Evolutionary conservation across 2,113 vertebrate species (phyloP), one percentile per base, ranked within the genome.

Genomic region (Channa maculata): DNA sequence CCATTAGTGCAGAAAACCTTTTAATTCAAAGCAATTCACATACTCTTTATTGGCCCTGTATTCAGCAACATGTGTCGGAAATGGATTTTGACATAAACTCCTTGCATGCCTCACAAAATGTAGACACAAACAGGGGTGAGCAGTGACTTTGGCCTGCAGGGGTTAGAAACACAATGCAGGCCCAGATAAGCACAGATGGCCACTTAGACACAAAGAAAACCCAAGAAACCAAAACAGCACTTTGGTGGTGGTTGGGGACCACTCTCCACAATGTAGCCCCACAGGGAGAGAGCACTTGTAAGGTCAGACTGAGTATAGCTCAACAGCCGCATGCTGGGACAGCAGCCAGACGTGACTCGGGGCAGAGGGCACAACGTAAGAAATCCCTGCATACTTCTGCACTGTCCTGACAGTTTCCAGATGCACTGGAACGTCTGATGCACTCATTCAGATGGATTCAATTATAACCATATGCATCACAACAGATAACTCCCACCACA

Each of bases 141-240:
- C 44, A 43, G 69, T 14, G 52, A 45, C 62, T 44, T 68, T 66
- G 52, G 79, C 58, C 79, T 75, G 55, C 15, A 61, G 78, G 79
- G 74, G 70, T 57, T 53, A 54, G 44, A 34, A 46, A 78, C 77
- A 86, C 81, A 86, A 77, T 79, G 49, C 55, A 57, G 69, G 63
- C 74, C 79, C 24, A 24, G 24, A 77, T 86, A 89, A 88, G 82
- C 75, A 91, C 91, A 93, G 91, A 93, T 90, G 92, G 91, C 57
- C 74, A 74, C 67, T 79, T 75, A 45, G 33, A 80, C 80, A 77
- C 69, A 85, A 87, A 84, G 72, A 80, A 79, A 86, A 45, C 74
- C 58, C 55, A 69, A 68, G 75, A 86, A 72, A 72, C 33, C 62
- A 75, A 58, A 86, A 84, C 59, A 83, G 60, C 14, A 59, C 24